A percentile compares a stretch with the other conserved stretches of the same genome.
phyloP scores from a whole-genome alignment of 2,888 invertebrate genomes.

The Hipparchia semele region DNA sequence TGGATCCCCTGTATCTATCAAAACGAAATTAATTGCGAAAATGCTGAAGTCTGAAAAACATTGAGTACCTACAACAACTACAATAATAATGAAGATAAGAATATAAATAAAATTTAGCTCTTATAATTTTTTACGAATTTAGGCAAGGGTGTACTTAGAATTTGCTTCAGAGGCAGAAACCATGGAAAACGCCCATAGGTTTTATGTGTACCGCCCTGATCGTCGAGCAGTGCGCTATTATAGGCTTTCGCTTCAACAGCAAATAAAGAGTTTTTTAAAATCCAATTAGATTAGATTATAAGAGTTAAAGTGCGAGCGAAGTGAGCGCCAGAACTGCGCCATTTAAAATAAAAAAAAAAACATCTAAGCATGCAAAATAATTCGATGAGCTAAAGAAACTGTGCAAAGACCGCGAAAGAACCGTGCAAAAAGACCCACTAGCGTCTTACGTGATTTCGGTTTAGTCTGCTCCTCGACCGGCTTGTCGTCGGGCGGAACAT shows the following conservation, averaged over 20 bases:
- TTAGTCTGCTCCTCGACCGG: constrained; percentile 52
- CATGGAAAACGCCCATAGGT: no score
- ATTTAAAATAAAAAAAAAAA: not conserved
- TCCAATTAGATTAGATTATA: no score
- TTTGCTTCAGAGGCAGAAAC: no score
- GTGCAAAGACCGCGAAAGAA: constrained; percentile 56
- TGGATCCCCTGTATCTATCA: not conserved
- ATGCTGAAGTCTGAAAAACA: constrained; percentile 32
- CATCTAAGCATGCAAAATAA: constrained; percentile 38
- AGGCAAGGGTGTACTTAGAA: no score
- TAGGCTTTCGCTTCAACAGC: no score
- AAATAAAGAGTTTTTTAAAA: no score
- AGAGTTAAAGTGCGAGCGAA: not conserved
- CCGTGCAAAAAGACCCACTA: constrained; percentile 46
- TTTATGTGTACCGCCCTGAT: no score
- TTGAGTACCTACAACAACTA: constrained; percentile 7
- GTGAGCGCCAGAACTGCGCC: not conserved
- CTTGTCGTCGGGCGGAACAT: constrained; percentile 48
- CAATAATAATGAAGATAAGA: not conserved
- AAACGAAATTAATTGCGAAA: constrained; percentile 26
- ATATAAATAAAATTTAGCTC: not conserved
- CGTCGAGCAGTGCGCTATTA: no score
- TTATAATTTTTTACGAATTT: not conserved
- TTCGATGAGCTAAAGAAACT: constrained; percentile 37
- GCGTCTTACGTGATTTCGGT: constrained; percentile 68